Base-by-base conservation (phyloP, 2,797 vertebrate genomes). In the Siniperca scherzeri region DNA sequence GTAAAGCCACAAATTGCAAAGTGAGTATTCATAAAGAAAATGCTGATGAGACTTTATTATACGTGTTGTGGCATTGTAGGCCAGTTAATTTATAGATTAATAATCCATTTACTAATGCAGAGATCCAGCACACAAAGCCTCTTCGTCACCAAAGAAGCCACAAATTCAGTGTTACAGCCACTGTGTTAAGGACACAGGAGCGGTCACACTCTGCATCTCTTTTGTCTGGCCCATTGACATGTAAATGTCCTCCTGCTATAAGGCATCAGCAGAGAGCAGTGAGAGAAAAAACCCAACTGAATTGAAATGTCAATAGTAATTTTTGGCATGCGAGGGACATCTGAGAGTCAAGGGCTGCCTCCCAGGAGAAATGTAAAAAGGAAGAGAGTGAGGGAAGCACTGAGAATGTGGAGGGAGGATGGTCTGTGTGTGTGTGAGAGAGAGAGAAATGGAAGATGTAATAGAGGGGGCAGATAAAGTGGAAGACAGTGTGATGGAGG, bases 271-370 rank as follows among this genome's bases (percentile, higher is more conserved):
- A 71, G 67, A 96, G 96, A 96, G 94, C 95, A 94, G 91, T 3
- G 65, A 71, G 87, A 94, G 95, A 91, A 89, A 89, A 92, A 94
- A 87, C 25, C 83, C 91, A 92, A 92, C 93, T 95, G 95, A 97
- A 98, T 96, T 97, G 96, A 98, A 97, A 98, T 96, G 97, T 97
- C 98, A 98, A 96, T 96, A 96, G 96, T 96, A 96, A 98, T 98
- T 97, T 97, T 97, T 97, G 97, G 95, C 95, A 95, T 93, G 92
- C 88, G 85, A 94, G 92, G 94, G 95, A 94, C 94, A 93, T 94
- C 95, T 95, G 89, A 95, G 96, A 87, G 91, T 93, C 94, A 94
- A 93, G 92, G 89, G 91, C 93, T 90, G 90, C 87, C 90, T 94
- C 93, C 88, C 83, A 14, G 73, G 94, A 93, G 94, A 88, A 89